Percentiles rank a stretch among this genome's conserved stretches.
Conservation (phyloP, 2,888 invertebrate species). For the Furcula furcula region DNA sequence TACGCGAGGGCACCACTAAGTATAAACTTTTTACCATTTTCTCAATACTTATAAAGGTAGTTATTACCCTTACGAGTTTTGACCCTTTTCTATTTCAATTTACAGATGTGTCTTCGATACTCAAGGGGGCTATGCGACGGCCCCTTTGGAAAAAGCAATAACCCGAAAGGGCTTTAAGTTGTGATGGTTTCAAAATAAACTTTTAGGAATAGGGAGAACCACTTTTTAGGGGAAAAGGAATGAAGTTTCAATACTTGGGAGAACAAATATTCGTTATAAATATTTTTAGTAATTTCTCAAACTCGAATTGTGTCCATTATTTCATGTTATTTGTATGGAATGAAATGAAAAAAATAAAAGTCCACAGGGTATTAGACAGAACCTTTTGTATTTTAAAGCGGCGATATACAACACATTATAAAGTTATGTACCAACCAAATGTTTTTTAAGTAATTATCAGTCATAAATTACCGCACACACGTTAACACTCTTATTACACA, state of each 20-base stretch:
- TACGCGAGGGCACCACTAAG: too few species aligned
- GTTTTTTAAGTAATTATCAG: too few species aligned
- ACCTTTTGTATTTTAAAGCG: too few species aligned
- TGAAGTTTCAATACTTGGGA: background rate
- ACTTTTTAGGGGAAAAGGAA: conserved; percentile 19
- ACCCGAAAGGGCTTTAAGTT: conserved; percentile 47
- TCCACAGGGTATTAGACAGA: too few species aligned
- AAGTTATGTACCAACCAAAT: too few species aligned
- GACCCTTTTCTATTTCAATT: conserved; percentile 71
- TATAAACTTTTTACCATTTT: conserved; percentile 31
- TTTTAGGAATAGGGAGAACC: conserved; percentile 1
- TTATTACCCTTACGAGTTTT: conserved; percentile 58
- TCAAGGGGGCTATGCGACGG: conserved; percentile 46
- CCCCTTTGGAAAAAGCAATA: conserved; percentile 53
- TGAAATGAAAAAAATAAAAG: too few species aligned
- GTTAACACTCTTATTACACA: too few species aligned
- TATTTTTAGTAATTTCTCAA: too few species aligned
- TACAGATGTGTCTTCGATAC: conserved; percentile 64
- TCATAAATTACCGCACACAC: too few species aligned
- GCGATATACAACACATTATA: too few species aligned
- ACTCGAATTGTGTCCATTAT: too few species aligned
- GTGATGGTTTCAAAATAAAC: conserved; percentile 36
- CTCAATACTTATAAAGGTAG: conserved; percentile 56
- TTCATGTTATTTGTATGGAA: too few species aligned
- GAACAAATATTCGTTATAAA: background rate